These are phyloP conservation scores for Hermetia illucens DNA, from an alignment of 1,140 invertebrate genomes.

Conservation along the genomic window DNA sequence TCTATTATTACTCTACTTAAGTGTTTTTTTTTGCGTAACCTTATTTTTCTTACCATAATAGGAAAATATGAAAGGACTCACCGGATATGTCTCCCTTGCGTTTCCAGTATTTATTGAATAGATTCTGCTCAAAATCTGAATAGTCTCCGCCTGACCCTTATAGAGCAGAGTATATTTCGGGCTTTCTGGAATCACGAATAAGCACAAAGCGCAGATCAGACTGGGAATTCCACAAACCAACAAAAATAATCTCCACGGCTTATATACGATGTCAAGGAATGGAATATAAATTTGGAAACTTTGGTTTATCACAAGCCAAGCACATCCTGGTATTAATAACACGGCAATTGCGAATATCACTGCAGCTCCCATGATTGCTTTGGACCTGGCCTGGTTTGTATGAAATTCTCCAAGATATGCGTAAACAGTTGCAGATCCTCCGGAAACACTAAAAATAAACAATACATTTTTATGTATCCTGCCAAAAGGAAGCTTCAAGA, in stretches of 20 bases:
- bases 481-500: not conserved
- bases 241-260: constrained; percentile 54
- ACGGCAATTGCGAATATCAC: constrained; percentile 17
- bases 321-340: constrained; percentile 37
- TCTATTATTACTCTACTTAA: no score
- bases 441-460: constrained; percentile 12
- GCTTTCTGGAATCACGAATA: constrained; percentile 52
- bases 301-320: constrained; percentile 49
- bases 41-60: no score
- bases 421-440: constrained; percentile 13
- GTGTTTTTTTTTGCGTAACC: no score
- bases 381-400: constrained; percentile 9
- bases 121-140: constrained; percentile 39
- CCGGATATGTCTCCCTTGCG: constrained; percentile 17
- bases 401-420: constrained; percentile 23
- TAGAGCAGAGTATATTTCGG: constrained; percentile 48
- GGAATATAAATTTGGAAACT: constrained; percentile 30
- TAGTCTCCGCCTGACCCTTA: constrained; percentile 36
- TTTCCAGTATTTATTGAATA: constrained; percentile 37
- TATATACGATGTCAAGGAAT: constrained; percentile 32
- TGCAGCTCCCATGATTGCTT: constrained; percentile 13
- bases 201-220: constrained; percentile 37
- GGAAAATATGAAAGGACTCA: no score
- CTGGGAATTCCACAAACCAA: constrained; percentile 46
- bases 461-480: not conserved